Evolutionary conservation across 2,797 vertebrate species (phyloP).

Genomic region (Scyliorhinus canicula): DNA sequence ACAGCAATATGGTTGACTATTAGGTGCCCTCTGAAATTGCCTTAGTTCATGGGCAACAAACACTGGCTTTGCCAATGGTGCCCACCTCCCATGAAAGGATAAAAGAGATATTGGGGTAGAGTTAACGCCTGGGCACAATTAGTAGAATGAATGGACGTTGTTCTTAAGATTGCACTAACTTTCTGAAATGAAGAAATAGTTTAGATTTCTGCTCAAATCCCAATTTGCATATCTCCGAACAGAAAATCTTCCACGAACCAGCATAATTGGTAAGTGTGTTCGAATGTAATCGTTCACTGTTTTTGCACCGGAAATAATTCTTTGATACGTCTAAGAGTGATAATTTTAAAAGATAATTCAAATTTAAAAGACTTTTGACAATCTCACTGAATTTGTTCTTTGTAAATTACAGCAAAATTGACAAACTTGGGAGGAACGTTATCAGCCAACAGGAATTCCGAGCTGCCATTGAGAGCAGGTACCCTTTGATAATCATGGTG

Average conservation of each 20-base stretch:
- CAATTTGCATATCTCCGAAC: neutral
- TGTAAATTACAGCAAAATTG: slow-evolving; percentile 45
- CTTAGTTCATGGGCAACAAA: too few species aligned
- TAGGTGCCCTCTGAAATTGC: too few species aligned
- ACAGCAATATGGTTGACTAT: too few species aligned
- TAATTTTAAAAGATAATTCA: neutral
- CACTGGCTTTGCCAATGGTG: too few species aligned
- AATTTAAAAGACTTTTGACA: neutral
- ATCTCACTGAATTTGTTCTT: neutral
- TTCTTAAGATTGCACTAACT: too few species aligned
- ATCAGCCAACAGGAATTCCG: slow-evolving; percentile 50
- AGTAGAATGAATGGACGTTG: too few species aligned
- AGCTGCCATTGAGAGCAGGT: slow-evolving; percentile 46
- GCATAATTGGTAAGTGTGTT: neutral
- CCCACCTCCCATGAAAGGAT: too few species aligned
- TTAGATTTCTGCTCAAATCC: neutral
- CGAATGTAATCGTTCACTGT: too few species aligned
- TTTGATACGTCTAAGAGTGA: neutral
- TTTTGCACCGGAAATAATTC: too few species aligned
- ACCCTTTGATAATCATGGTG: neutral
- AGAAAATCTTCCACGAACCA: neutral
- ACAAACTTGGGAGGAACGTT: slow-evolving; percentile 48
- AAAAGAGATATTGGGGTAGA: neutral
- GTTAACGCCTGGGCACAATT: too few species aligned
- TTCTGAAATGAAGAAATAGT: too few species aligned